A percentile compares a stretch with the other conserved stretches of the same genome.
These are phyloP conservation scores for Eulimnadia texana DNA, from an alignment of 1,140 invertebrate genomes.

Conservation along the genomic window DNA sequence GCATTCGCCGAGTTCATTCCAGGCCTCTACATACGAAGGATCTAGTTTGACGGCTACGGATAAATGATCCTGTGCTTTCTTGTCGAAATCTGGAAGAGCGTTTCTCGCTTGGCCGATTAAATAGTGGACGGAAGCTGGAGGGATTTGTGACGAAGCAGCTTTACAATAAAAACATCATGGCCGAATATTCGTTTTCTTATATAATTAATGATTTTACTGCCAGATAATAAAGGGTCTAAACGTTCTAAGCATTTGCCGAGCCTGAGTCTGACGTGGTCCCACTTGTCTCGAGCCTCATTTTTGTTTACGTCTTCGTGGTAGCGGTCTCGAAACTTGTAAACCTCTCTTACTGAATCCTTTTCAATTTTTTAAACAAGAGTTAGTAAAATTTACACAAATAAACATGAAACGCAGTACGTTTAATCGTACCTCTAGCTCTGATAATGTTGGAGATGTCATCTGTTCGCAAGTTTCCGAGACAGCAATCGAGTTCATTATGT, in stretches of 20 bases:
- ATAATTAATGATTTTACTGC: conserved; percentile 24
- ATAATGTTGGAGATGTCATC: neutral
- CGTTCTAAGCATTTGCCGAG: conserved; percentile 29
- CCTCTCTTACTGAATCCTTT: conserved; percentile 45
- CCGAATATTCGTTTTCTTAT: conserved; percentile 22
- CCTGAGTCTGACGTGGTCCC: conserved; percentile 45
- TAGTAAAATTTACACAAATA: too few species aligned
- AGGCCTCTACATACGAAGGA: conserved; percentile 62
- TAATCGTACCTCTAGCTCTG: neutral
- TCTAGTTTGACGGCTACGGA: conserved; percentile 74
- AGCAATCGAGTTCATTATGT: too few species aligned
- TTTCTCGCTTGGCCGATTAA: conserved; percentile 62
- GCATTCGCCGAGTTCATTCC: conserved; percentile 79
- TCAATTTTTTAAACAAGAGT: too few species aligned
- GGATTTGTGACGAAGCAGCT: conserved; percentile 32
- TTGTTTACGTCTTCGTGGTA: conserved; percentile 61
- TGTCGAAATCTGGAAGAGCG: conserved; percentile 48
- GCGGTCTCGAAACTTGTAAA: conserved; percentile 56
- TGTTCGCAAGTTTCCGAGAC: too few species aligned
- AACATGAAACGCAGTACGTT: too few species aligned
- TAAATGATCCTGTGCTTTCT: conserved; percentile 52
- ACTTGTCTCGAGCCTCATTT: conserved; percentile 50
- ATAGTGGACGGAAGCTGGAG: conserved; percentile 51
- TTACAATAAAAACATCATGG: too few species aligned
- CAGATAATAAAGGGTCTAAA: neutral